Evolutionary conservation across 2,888 invertebrate genomes (phyloP), one percentile per base, ranked within the genome.

Genomic region (Trichacis sp.): DNA sequence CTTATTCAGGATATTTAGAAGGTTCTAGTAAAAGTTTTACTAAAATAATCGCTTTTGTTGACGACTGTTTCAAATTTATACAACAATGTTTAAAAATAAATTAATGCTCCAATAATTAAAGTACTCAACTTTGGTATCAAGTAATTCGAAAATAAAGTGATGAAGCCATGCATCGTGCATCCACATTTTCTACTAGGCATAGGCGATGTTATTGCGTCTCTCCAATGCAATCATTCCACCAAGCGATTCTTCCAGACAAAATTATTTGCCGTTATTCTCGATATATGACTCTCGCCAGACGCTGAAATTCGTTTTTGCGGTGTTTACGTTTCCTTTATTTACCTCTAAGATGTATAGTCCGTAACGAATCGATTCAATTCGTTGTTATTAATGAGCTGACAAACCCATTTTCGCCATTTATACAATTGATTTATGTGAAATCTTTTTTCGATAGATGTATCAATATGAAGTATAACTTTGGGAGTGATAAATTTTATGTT

Each of bases 141-240:
- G n/a, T n/a, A n/a, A n/a, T n/a, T n/a, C n/a, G n/a, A n/a, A n/a
- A n/a, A n/a, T n/a, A n/a, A n/a, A n/a, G n/a, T n/a, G n/a, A n/a
- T n/a, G n/a, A n/a, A n/a, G n/a, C n/a, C n/a, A n/a, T n/a, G n/a
- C n/a, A n/a, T n/a, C n/a, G n/a, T n/a, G n/a, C n/a, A n/a, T n/a
- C n/a, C n/a, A n/a, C n/a, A n/a, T n/a, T n/a, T n/a, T n/a, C n/a
- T n/a, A n/a, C n/a, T n/a, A n/a, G 19, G 24, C 47, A 36, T 43
- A 33, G 30, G 36, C 46, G 15, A 38, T 46, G 40, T 61, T 62
- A 62, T 56, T 62, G 46, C 61, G 48, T 62, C 40, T 57, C 49
- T 18, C 45, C 57, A 52, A 38, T 29, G 57, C 57, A 63, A 57
- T 63, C 48, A 57, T 43, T 53, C 20, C 53, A 53, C 45, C 36